phyloP scores from a whole-genome alignment of 2,888 invertebrate species.

The Plusia festucae region DNA sequence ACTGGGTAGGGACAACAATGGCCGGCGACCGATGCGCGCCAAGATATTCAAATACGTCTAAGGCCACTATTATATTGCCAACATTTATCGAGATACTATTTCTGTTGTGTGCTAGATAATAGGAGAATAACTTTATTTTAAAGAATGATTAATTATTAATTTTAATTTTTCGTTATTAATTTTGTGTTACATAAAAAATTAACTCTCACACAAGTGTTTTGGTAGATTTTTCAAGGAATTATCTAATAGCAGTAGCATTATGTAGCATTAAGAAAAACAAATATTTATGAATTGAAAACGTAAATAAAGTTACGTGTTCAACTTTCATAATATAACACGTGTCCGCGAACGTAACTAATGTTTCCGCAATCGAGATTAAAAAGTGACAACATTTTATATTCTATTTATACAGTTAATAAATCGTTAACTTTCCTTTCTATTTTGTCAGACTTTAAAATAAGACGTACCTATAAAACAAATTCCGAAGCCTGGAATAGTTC shows the following conservation, averaged over 20 bases:
- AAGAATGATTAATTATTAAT: slow-evolving; percentile 29
- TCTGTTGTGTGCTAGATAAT: slow-evolving; percentile 50
- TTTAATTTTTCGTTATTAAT: slow-evolving; percentile 7
- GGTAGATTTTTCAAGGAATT: slow-evolving; percentile 19
- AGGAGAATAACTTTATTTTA: slow-evolving; percentile 52
- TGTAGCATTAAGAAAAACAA: slow-evolving; percentile 19
- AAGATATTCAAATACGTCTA: slow-evolving; percentile 89
- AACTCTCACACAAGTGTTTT: slow-evolving; percentile 1
- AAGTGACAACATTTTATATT: slow-evolving; percentile 13
- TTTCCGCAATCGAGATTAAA: slow-evolving; percentile 47
- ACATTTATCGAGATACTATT: slow-evolving; percentile 74
- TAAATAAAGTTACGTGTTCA: slow-evolving; percentile 32
- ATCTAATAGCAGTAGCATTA: slow-evolving; percentile 18
- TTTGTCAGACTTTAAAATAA: slow-evolving; percentile 50
- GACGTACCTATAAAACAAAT: slow-evolving; percentile 57
- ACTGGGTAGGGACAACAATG: slow-evolving; percentile 86
- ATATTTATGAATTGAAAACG: slow-evolving; percentile 26
- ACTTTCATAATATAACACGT: slow-evolving; percentile 16
- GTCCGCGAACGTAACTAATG: slow-evolving; percentile 45
- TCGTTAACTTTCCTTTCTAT: slow-evolving; percentile 41
- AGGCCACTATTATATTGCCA: slow-evolving; percentile 83
- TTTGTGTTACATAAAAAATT: slow-evolving; percentile 6
- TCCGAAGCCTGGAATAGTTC: slow-evolving; percentile 62
- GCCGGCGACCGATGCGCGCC: slow-evolving; percentile 82
- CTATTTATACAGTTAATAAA: slow-evolving; percentile 45